phyloP scores from a whole-genome alignment of 2,113 vertebrate species.

The Perccottus glenii region DNA sequence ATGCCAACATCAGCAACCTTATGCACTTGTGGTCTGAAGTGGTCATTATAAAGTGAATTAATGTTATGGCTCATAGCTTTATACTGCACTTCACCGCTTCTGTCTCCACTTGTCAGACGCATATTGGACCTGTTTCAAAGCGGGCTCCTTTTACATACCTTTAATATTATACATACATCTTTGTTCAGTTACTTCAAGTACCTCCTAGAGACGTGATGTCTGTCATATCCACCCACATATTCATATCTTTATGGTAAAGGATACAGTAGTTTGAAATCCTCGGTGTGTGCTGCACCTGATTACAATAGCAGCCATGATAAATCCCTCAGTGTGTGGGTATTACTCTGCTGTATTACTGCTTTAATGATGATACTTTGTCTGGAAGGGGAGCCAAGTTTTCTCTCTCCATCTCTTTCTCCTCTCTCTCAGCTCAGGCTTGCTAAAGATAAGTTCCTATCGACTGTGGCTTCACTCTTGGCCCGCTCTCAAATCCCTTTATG shows the following conservation, averaged over 20 bases:
- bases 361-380: conserved; percentile 71
- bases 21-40: conserved; percentile 16
- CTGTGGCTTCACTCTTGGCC: conserved; percentile 66
- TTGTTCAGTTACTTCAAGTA: conserved; percentile 42
- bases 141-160: conserved; percentile 30
- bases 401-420: conserved; percentile 48
- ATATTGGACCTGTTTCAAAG: conserved; percentile 34
- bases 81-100: conserved; percentile 23
- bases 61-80: conserved; percentile 15
- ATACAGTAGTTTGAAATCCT: conserved; percentile 49
- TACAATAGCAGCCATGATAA: conserved; percentile 61
- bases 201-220: conserved; percentile 35
- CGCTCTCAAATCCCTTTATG: conserved; percentile 73
- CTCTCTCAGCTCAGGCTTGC: conserved; percentile 45
- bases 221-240: conserved; percentile 49
- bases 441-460: conserved; percentile 72
- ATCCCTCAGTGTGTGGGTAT: conserved; percentile 61
- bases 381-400: conserved; percentile 51
- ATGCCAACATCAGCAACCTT: not conserved
- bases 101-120: conserved; percentile 16
- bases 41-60: conserved; percentile 17
- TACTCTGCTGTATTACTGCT: conserved; percentile 53
- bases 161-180: conserved; percentile 40
- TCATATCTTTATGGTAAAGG: conserved; percentile 38
- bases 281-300: conserved; percentile 49